phyloP scores from a whole-genome alignment of 1,140 invertebrate species.

The Drosophila chauvacae region DNA sequence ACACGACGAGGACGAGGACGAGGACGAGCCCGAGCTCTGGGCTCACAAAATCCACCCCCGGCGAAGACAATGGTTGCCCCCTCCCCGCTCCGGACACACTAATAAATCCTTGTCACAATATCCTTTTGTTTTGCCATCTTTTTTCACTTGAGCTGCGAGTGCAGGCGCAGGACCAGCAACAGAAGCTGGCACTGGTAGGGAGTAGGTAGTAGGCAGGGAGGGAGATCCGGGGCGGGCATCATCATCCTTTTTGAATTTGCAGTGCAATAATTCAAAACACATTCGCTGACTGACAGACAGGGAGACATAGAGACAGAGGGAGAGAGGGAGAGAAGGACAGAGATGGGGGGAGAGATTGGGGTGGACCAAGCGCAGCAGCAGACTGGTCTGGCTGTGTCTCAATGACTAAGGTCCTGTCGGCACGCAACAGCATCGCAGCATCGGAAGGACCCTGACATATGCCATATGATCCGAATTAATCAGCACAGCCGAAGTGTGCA shows the following conservation, averaged over 20 bases:
- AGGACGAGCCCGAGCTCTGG: neutral
- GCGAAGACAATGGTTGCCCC: slow-evolving; percentile 54
- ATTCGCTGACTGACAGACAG: slow-evolving; percentile 68
- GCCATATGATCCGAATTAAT: slow-evolving; percentile 53
- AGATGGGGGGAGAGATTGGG: neutral
- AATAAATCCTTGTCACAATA: slow-evolving; percentile 83
- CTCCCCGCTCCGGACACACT: slow-evolving; percentile 22
- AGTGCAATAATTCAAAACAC: slow-evolving; percentile 80
- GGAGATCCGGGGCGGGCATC: slow-evolving; percentile 2
- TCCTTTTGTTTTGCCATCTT: slow-evolving; percentile 80
- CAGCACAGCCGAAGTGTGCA: neutral
- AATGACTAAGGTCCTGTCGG: slow-evolving; percentile 77
- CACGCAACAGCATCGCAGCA: slow-evolving; percentile 45
- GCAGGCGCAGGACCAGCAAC: neutral
- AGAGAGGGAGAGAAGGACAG: no score
- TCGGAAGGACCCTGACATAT: slow-evolving; percentile 2
- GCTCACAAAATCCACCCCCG: slow-evolving; percentile 64
- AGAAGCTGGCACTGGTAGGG: no score
- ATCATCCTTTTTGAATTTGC: slow-evolving; percentile 79
- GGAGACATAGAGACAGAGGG: neutral
- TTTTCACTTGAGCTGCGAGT: slow-evolving; percentile 48
- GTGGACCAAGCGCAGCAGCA: slow-evolving; percentile 14
- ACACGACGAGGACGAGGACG: slow-evolving; percentile 31
- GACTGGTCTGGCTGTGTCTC: slow-evolving; percentile 39
- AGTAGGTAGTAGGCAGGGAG: neutral